These are phyloP conservation scores for Acanthurus leucopareius DNA, from an alignment of 2,797 vertebrate genomes.

Conservation along the genomic window DNA sequence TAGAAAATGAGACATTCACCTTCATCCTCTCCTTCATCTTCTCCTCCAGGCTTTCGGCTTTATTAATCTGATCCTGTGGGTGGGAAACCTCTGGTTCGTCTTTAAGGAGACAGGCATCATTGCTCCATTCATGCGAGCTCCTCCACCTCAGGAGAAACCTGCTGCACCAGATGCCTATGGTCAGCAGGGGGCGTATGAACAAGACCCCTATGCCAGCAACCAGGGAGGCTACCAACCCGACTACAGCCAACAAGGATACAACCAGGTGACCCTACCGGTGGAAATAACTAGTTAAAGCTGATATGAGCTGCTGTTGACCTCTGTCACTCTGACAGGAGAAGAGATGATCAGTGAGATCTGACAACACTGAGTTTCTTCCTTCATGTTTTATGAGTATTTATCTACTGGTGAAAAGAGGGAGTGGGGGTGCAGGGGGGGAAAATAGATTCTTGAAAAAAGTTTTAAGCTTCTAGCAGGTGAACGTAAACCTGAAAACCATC, in stretches of 20 bases:
- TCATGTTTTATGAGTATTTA: no score
- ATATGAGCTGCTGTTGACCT: no score
- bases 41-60: constrained; percentile 90
- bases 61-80: constrained; percentile 92
- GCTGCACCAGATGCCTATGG: constrained; percentile 86
- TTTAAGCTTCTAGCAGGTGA: no score
- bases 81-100: constrained; percentile 93
- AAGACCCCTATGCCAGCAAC: constrained; percentile 85
- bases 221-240: constrained; percentile 88
- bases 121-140: constrained; percentile 87
- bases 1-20: background rate
- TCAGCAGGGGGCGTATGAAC: constrained; percentile 81
- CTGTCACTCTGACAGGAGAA: no score
- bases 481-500: no score
- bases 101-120: constrained; percentile 95
- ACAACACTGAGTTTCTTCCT: no score
- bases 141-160: constrained; percentile 87
- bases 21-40: background rate
- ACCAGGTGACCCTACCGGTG: constrained; percentile 78
- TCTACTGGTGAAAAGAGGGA: no score
- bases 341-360: no score
- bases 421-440: no score
- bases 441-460: no score
- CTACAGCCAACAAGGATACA: constrained; percentile 85
- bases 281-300: no score